Conservation (phyloP, 2,888 invertebrate species). For the Vanessa cardui region DNA sequence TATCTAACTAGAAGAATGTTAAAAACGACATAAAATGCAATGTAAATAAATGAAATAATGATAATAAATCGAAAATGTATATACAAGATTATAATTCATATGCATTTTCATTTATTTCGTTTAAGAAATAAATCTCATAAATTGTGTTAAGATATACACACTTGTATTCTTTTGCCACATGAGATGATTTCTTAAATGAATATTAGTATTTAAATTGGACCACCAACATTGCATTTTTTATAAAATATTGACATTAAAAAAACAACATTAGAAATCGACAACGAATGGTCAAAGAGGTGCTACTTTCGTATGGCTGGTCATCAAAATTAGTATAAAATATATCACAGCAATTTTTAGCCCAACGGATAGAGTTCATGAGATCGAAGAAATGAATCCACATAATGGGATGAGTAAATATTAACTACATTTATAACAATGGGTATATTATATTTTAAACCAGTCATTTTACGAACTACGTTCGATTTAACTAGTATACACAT, state of each 20-base stretch:
- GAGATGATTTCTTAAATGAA: slow-evolving; percentile 1
- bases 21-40: slow-evolving; percentile 16
- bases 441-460: slow-evolving; percentile 33
- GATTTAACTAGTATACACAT: slow-evolving; percentile 28
- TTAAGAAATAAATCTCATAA: slow-evolving; percentile 14
- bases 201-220: slow-evolving; percentile 55
- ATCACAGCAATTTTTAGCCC: slow-evolving; percentile 81
- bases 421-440: slow-evolving; percentile 33
- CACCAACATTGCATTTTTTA: slow-evolving; percentile 57
- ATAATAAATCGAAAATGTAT: slow-evolving; percentile 17
- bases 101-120: slow-evolving; percentile 6
- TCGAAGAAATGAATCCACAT: slow-evolving; percentile 53
- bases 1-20: slow-evolving; percentile 8
- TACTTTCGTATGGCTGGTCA: slow-evolving; percentile 59
- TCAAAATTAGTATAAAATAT: slow-evolving; percentile 76
- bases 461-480: slow-evolving; percentile 32
- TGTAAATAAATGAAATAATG: slow-evolving; percentile 15
- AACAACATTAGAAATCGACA: slow-evolving; percentile 57
- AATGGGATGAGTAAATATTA: slow-evolving; percentile 39
- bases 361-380: slow-evolving; percentile 58
- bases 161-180: not conserved
- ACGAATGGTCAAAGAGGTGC: slow-evolving; percentile 55
- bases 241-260: slow-evolving; percentile 57
- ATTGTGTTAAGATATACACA: not conserved
- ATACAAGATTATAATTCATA: slow-evolving; percentile 13